Conservation (phyloP, 2,113 vertebrate genomes). For the Puma concolor region DNA sequence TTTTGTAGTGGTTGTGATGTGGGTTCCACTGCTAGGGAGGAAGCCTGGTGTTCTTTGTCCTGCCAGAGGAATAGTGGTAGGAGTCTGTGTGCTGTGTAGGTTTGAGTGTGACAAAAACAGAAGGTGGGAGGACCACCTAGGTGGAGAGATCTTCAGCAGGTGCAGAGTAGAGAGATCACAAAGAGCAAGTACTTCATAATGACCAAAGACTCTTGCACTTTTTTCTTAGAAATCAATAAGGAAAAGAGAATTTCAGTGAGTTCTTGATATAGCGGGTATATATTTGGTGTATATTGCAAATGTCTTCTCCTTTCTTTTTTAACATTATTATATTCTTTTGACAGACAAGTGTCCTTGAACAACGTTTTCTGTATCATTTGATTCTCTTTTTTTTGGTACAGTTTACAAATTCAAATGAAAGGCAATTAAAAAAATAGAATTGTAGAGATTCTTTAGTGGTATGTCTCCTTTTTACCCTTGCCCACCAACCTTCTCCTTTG, state of each 20-base stretch:
- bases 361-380: background rate
- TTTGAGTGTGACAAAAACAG: background rate
- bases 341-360: background rate
- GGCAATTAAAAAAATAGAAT: background rate
- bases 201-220: background rate
- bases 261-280: background rate
- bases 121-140: background rate
- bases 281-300: no score
- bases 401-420: background rate
- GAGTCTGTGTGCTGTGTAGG: background rate
- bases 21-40: background rate
- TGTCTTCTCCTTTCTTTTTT: background rate
- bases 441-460: background rate
- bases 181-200: background rate
- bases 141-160: background rate
- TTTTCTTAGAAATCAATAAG: background rate
- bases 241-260: no score
- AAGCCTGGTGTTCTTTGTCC: background rate
- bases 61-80: background rate
- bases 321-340: background rate
- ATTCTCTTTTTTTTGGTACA: background rate
- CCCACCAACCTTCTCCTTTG: background rate
- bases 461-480: background rate
- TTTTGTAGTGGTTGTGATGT: background rate
- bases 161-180: background rate